Base-by-base conservation (phyloP, 2,797 vertebrate species). In the Xenentodon cancila region DNA sequence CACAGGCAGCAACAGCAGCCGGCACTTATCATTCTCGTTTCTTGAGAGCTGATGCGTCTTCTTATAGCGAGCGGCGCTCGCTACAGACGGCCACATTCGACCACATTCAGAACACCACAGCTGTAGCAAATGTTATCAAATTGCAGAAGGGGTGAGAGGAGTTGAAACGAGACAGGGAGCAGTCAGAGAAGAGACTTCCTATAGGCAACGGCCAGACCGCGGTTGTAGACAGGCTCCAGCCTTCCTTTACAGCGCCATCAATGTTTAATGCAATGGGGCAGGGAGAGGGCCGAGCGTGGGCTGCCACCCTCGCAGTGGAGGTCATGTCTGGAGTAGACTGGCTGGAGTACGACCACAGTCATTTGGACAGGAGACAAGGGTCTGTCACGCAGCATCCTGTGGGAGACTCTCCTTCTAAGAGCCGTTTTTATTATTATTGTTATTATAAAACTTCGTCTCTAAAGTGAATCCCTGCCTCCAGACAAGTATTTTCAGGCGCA, bases 241-340 rank as follows among this genome's bases (percentile, higher is more conserved):
- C 73, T 78, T 87, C 77, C 59, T 71, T 88, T 80, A 75, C 84
- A 84, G 88, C 84, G 81, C 81, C 81, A 92, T 93, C 93, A 93
- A 93, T 95, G 93, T 94, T 94, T 95, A 92, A 95, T 93, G 92
- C 82, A 83, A 77, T 89, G 88, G 90, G 80, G 68, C 86, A 84
- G 85, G 81, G 88, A 79, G 78, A 83, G 85, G 90, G 84, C 81
- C 64, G 73, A 83, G 82, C 79, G 83, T 7, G 77, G 81, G 71
- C 85, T 84, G 88, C 84, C 92, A 89, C 86, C 91, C 89, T 91
- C 86, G 88, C 77, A 75, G 88, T 88, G 83, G 84, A 86, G 84
- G 88, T 92, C 91, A 87, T 85, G 67, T 70, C 72, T 81, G 87
- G 86, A 93, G 91, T 71, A 65, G 52, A 78, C 88, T 75, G 90